Percentiles rank a stretch among this genome's conserved stretches.
Conservation (phyloP, 2,888 invertebrate genomes). For the Prosapia bicincta region DNA sequence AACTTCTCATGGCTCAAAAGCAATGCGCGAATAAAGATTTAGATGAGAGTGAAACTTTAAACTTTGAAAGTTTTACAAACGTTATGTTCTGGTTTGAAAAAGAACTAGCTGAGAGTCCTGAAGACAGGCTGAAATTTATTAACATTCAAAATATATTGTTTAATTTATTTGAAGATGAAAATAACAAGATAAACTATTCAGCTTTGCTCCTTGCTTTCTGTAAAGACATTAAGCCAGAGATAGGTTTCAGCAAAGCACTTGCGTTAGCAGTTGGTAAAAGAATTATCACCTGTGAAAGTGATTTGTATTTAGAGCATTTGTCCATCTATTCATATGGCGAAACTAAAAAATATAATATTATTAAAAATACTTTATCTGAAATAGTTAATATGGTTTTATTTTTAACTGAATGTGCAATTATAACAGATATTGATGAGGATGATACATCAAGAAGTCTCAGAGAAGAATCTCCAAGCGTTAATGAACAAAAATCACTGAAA, state of each 20-base stretch:
- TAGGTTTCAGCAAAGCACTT: conserved; percentile 70
- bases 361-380: background rate
- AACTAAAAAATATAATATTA: background rate
- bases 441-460: background rate
- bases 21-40: background rate
- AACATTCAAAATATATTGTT: conserved; percentile 56
- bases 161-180: conserved; percentile 52
- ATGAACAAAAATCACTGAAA: background rate
- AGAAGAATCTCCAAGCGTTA: background rate
- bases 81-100: conserved; percentile 49
- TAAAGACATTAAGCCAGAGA: conserved; percentile 64
- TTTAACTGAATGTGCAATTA: background rate
- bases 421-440: background rate
- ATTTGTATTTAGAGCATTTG: background rate
- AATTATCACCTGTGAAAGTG: background rate
- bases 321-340: background rate
- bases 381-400: background rate
- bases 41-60: background rate
- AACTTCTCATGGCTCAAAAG: conserved; percentile 39
- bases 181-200: conserved; percentile 56
- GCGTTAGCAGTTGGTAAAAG: background rate
- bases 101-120: conserved; percentile 34
- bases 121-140: conserved; percentile 44
- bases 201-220: conserved; percentile 61
- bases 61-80: conserved; percentile 3